Conservation (phyloP, 2,888 invertebrate species). For the Didymodactylos carnosus region DNA sequence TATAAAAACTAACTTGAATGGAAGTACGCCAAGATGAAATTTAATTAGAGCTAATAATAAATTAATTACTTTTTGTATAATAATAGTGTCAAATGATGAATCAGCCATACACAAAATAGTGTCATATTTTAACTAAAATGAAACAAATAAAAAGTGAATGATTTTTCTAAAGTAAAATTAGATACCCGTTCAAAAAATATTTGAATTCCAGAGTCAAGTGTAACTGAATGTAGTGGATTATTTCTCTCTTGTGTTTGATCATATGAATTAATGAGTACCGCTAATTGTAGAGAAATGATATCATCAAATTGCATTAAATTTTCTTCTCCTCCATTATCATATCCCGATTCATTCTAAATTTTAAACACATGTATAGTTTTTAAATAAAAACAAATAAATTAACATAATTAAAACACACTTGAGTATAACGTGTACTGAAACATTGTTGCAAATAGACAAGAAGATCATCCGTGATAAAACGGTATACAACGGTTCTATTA, state of each 20-base stretch:
- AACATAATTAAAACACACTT: too few relatives aligned
- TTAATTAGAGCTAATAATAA: neutral
- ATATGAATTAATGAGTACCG: neutral
- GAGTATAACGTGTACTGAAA: neutral
- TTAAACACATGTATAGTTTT: neutral
- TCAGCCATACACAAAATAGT: neutral
- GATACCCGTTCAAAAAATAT: neutral
- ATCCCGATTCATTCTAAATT: neutral
- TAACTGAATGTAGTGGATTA: neutral
- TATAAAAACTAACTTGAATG: neutral
- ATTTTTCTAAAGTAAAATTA: neutral
- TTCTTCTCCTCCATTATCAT: neutral
- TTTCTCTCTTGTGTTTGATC: neutral
- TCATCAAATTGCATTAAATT: neutral
- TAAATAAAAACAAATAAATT: neutral
- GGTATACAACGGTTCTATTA: neutral
- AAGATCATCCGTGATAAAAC: neutral
- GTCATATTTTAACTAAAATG: neutral
- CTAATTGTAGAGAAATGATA: neutral
- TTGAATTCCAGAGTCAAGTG: neutral
- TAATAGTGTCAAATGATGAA: neutral
- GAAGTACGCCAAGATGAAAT: neutral
- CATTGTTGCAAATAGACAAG: neutral
- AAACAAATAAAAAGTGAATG: neutral
- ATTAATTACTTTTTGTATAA: neutral